These are phyloP conservation scores for Willowsia nigromaculata DNA, from an alignment of 2,888 invertebrate species.

Conservation along the genomic window DNA sequence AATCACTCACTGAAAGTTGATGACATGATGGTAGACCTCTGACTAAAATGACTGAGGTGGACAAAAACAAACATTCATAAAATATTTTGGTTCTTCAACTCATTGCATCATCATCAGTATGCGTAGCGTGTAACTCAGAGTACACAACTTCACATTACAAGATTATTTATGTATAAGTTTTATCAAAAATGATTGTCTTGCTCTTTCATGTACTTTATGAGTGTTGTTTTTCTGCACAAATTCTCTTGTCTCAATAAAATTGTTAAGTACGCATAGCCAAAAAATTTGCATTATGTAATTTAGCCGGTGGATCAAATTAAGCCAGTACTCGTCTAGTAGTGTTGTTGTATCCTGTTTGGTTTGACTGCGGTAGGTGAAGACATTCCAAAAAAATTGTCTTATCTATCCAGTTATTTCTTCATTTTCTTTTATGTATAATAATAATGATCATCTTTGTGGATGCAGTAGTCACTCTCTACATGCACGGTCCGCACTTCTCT, in stretches of 20 bases:
- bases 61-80: constrained; percentile 10
- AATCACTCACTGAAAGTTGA: neutral
- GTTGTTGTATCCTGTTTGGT: neutral
- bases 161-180: constrained; percentile 63
- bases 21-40: neutral
- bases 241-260: constrained; percentile 6
- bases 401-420: constrained; percentile 30
- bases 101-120: constrained; percentile 39
- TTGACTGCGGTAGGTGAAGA: neutral
- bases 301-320: neutral
- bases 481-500: neutral
- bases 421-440: constrained; percentile 21
- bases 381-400: neutral
- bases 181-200: constrained; percentile 55
- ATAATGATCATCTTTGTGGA: constrained; percentile 5
- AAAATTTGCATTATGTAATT: constrained; percentile 51
- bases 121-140: constrained; percentile 17
- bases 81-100: neutral
- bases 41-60: neutral
- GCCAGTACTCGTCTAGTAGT: neutral
- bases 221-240: neutral
- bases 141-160: neutral
- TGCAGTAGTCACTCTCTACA: neutral
- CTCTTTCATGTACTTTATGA: constrained; percentile 1
- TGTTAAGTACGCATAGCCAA: neutral